phyloP scores from a whole-genome alignment of 2,113 vertebrate genomes.

The Lethenteron camtschaticum region DNA sequence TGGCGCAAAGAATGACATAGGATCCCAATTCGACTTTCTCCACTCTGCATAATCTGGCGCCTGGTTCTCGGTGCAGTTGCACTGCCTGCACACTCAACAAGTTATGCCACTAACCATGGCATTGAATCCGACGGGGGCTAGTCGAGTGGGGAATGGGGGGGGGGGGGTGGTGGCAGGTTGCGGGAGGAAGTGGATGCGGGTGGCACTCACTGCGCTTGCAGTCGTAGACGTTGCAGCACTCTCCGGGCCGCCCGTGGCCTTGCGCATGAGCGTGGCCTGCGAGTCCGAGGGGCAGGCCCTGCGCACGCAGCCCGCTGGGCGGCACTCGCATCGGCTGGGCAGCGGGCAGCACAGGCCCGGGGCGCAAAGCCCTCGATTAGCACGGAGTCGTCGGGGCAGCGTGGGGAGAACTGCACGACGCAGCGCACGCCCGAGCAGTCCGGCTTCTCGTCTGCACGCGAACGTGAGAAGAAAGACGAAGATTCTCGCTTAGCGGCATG shows the following conservation, averaged over 20 bases:
- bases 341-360: constrained; percentile 60
- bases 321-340: constrained; percentile 58
- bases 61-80: too few relatives aligned
- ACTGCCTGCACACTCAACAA: too few relatives aligned
- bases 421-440: constrained; percentile 63
- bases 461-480: not conserved
- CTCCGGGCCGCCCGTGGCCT: constrained; percentile 58
- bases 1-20: too few relatives aligned
- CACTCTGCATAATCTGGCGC: too few relatives aligned
- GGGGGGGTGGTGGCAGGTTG: too few relatives aligned
- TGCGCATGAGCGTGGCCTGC: constrained; percentile 59
- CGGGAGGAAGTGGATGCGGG: too few relatives aligned
- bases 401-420: constrained; percentile 68
- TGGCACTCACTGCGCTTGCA: constrained; percentile 52
- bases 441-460: constrained; percentile 48
- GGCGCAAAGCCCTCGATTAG: constrained; percentile 69
- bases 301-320: constrained; percentile 52
- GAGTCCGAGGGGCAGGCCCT: constrained; percentile 65
- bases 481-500: too few relatives aligned
- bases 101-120: too few relatives aligned
- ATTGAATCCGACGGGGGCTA: too few relatives aligned
- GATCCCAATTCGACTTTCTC: too few relatives aligned
- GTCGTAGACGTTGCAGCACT: constrained; percentile 70
- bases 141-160: too few relatives aligned
- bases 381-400: constrained; percentile 58